These are phyloP conservation scores for Malthinus seriepunctatus DNA, from an alignment of 2,888 invertebrate genomes.

Conservation along the genomic window DNA sequence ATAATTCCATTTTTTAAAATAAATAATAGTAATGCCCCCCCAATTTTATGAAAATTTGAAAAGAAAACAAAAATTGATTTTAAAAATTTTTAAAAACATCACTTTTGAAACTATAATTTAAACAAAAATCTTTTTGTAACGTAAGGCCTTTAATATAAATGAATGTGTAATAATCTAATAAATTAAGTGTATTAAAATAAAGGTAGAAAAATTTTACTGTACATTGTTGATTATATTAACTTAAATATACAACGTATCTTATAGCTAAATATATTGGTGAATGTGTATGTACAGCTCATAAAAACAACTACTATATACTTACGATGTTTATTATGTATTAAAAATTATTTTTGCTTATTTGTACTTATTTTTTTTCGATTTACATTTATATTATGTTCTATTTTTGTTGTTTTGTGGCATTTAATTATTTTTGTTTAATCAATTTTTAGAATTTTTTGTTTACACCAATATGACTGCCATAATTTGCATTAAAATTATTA, in stretches of 20 bases:
- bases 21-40: not conserved
- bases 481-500: constrained; percentile 1
- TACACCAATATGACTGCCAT: not conserved
- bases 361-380: constrained; percentile 2
- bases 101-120: not conserved
- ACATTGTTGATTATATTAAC: constrained; percentile 23
- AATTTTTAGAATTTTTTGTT: not conserved
- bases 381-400: not conserved
- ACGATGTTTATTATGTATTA: not conserved
- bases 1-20: constrained; percentile 20
- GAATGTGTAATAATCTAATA: constrained; percentile 17
- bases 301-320: not conserved
- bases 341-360: not conserved
- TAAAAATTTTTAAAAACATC: too few species aligned
- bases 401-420: constrained; percentile 2
- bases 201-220: constrained; percentile 18
- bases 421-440: not conserved
- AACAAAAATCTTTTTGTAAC: constrained; percentile 5
- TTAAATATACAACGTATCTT: constrained; percentile 24
- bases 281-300: constrained; percentile 19
- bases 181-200: constrained; percentile 7
- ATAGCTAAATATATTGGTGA: constrained; percentile 24
- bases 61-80: too few species aligned
- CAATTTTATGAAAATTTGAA: not conserved
- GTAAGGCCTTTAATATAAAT: constrained; percentile 17